Evolutionary conservation across 2,888 invertebrate genomes (phyloP).

Genomic region (Cryptocephalus moraei): DNA sequence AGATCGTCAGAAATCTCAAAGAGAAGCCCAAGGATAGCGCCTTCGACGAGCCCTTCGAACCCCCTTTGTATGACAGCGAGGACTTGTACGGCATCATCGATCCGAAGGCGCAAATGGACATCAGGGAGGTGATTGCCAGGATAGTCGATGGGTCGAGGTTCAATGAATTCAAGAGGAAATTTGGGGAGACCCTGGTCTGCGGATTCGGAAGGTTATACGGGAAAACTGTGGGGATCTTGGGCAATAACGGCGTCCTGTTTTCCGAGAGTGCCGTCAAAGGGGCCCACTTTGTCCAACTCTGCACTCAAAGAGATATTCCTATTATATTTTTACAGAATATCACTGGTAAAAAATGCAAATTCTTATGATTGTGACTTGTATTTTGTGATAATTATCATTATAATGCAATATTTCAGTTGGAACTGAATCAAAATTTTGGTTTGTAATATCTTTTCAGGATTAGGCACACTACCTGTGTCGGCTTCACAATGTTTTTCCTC

Average conservation of each 20-base stretch:
- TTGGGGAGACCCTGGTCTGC: slow-evolving; percentile 91
- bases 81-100: slow-evolving; percentile 96
- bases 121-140: slow-evolving; percentile 90
- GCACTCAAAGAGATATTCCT: slow-evolving; percentile 90
- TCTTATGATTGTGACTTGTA: too few species aligned
- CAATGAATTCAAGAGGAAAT: slow-evolving; percentile 91
- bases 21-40: slow-evolving; percentile 8
- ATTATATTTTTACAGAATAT: slow-evolving; percentile 96
- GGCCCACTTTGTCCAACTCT: slow-evolving; percentile 95
- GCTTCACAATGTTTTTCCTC: too few species aligned
- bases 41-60: slow-evolving; percentile 42
- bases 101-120: slow-evolving; percentile 82
- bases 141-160: slow-evolving; percentile 93
- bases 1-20: slow-evolving; percentile 71
- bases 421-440: too few species aligned
- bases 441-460: too few species aligned
- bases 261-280: slow-evolving; percentile 95
- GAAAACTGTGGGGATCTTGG: slow-evolving; percentile 86
- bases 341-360: slow-evolving; percentile 62
- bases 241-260: slow-evolving; percentile 95
- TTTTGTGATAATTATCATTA: too few species aligned
- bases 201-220: slow-evolving; percentile 91
- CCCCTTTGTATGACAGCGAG: slow-evolving; percentile 68
- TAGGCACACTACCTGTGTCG: too few species aligned
- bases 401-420: too few species aligned